Base-by-base conservation (phyloP, 2,888 invertebrate species). In the Dolichomitus sp. region DNA sequence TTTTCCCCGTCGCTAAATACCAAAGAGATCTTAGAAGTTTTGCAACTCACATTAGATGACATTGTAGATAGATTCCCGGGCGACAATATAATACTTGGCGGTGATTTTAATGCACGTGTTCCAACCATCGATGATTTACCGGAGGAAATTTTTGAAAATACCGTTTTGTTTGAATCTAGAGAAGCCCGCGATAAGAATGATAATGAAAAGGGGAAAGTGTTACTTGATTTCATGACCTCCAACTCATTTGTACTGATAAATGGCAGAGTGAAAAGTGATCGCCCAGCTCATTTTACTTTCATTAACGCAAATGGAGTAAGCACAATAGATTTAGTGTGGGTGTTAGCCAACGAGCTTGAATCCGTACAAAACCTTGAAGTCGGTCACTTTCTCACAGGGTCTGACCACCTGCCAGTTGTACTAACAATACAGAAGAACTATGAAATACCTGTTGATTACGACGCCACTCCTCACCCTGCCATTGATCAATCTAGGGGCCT, bases 381-480 rank as follows among this genome's bases (percentile, higher is more conserved):
- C 5, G 23, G 14, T 6, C 30, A 30, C 4, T 45, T 69, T 17
- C 61, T 68, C 30, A 30, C 27, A 1, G 57, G 69, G 4, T 78
- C 78, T 14, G 78, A 70, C 50, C 78, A 78, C 23, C 61, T 59
- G 11, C 70, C 70, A 33, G n/a, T n/a, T 59, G n/a, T 30, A n/a
- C 30, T 59, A n/a, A 59, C 33, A n/a, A 33, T 33, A 30, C 57
- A 59, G 33, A 59, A 33, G 4, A 33, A 33, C 57, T 30, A 33
- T 33, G 30, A 30, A 59, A 59, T 33, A 33, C 50, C 50, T 50
- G 3, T 50, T 4, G 19, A 19, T 7, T 19, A 17, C 50, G 50
- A 50, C 4, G 1, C 17, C 50, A 50, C 50, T 50, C 50, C 50
- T 17, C 17, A 17, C 50, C 19, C 50, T 50, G 9, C 50, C 50